Evolutionary conservation across 1,140 invertebrate genomes (phyloP).

Genomic region (Solen grandis): DNA sequence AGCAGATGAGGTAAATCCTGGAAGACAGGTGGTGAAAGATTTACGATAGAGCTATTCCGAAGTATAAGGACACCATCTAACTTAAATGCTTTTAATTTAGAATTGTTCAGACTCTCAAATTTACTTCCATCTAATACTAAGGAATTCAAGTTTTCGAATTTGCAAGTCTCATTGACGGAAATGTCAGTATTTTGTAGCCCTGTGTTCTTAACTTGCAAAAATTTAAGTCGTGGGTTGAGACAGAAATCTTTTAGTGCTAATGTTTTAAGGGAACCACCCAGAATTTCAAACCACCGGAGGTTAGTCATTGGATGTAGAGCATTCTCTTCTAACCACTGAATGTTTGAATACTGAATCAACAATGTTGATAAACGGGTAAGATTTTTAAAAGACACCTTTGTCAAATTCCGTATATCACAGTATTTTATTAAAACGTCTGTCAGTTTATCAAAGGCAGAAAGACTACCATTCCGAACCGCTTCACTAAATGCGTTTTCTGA

Average conservation of each 20-base stretch:
- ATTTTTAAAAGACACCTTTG: neutral
- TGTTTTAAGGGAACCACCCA: neutral
- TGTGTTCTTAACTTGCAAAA: neutral
- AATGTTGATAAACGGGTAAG: neutral
- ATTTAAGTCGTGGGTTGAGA: neutral
- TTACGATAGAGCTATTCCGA: neutral
- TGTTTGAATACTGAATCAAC: neutral
- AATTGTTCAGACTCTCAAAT: neutral
- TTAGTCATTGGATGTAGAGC: neutral
- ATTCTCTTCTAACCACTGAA: neutral
- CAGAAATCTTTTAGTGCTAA: conserved; percentile 14
- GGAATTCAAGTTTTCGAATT: conserved; percentile 9
- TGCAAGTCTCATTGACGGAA: neutral
- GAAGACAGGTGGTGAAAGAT: neutral
- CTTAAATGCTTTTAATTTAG: conserved; percentile 6
- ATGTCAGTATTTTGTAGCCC: neutral
- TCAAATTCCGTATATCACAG: neutral
- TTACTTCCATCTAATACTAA: conserved; percentile 10
- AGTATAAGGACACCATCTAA: conserved; percentile 22
- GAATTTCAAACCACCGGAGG: neutral
- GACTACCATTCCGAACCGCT: too few relatives aligned
- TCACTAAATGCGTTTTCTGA: too few relatives aligned
- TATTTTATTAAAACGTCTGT: too few relatives aligned
- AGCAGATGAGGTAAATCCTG: conserved; percentile 8
- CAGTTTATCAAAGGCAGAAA: too few relatives aligned